phyloP scores from a whole-genome alignment of 2,888 invertebrate genomes.

The Sussaba pulchella region DNA sequence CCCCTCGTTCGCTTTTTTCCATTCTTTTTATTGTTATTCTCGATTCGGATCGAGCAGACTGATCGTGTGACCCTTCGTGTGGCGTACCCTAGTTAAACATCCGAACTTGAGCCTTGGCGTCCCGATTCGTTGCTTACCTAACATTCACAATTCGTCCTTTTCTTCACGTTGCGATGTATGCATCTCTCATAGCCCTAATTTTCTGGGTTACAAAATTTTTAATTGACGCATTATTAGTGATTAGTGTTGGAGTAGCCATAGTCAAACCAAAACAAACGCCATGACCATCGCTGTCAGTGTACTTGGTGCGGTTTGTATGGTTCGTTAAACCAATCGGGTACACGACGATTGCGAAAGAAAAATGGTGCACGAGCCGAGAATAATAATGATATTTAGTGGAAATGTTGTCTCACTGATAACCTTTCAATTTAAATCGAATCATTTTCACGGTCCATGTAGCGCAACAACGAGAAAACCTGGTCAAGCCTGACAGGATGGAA shows the following conservation, averaged over 20 bases:
- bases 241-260: not conserved
- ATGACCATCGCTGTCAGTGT: constrained; percentile 8
- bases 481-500: constrained; percentile 55
- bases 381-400: constrained; percentile 45
- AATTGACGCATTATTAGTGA: constrained; percentile 63
- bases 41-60: constrained; percentile 72
- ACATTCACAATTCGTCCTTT: not conserved
- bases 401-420: constrained; percentile 62
- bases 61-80: constrained; percentile 77
- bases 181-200: constrained; percentile 73
- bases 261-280: not conserved
- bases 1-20: constrained; percentile 63
- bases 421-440: constrained; percentile 77
- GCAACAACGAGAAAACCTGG: constrained; percentile 67
- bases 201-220: constrained; percentile 73
- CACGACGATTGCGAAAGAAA: constrained; percentile 70
- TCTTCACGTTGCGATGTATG: not conserved
- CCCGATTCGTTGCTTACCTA: not conserved
- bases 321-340: constrained; percentile 78
- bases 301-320: constrained; percentile 73
- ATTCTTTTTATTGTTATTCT: constrained; percentile 63
- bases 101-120: not conserved
- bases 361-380: constrained; percentile 43
- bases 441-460: constrained; percentile 38
- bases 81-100: constrained; percentile 25